Evolutionary conservation across 23 tunicate species (phyloP), one percentile per base, ranked within the genome.

Genomic region (Pegea sp.): DNA sequence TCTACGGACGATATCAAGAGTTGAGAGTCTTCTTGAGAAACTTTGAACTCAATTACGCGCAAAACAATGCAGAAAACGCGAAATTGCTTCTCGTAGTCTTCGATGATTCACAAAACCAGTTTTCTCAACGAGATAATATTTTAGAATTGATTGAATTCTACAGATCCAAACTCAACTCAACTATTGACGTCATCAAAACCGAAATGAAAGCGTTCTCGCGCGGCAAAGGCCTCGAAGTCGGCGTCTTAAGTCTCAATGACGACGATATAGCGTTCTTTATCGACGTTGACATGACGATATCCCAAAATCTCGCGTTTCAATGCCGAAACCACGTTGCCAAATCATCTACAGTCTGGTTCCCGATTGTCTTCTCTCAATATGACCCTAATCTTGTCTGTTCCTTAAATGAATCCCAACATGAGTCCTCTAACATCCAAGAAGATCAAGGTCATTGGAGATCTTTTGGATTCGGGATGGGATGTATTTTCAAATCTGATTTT

Each of bases 281-380:
- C 79, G 93, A 80, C 74, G 66, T 80, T 18, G 93, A 80, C 48
- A 80, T 80, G 93, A 50, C 71, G 4, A 79, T 80, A 18, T 71
- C 93, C 0, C 75, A 74, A 25, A 33, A 61, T 4, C 57, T 80
- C 5, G 74, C 56, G 21, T 56, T 61, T 4, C 93, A 71, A 30
- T 80, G 93, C 65, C 49, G 78, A 16, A 53, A 53, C n/a, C 58
- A 56, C 26, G 69, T 46, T 24, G 32, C 22, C 18, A 53, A 61
- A 34, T 60, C 60, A 48, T 4, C 44, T 23, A 56, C 48, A 20
- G 93, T 69, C 5, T 80, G 93, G 93, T 80, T 71, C 54, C 93
- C 93, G 5, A 66, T 65, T 6, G 64, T 79, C 18, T 80, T 56
- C 69, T 71, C 79, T 56, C 93, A 80, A 54, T 80, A 80, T 38